Conservation (phyloP, 2,113 vertebrate genomes). For the Sitta europaea region DNA sequence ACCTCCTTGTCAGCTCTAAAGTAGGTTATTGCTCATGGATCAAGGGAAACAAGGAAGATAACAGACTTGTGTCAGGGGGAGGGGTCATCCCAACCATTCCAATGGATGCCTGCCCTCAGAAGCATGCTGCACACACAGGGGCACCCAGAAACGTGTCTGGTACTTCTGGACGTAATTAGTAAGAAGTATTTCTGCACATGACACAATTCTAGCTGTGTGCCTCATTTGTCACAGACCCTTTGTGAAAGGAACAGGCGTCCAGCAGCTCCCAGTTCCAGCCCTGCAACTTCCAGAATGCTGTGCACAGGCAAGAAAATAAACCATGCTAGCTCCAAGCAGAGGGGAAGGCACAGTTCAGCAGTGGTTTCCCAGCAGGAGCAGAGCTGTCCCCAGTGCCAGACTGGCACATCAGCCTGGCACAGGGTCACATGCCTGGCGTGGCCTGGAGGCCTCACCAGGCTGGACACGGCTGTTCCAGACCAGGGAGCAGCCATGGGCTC, state of each 20-base stretch:
- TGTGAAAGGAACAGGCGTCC: neutral
- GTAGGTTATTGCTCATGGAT: neutral
- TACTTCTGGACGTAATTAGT: neutral
- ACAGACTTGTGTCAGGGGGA: accelerated
- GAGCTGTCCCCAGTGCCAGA: neutral
- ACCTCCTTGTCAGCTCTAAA: neutral
- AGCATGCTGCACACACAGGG: neutral
- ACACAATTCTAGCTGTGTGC: neutral
- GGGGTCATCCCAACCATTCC: accelerated
- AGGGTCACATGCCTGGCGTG: accelerated
- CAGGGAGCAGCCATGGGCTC: neutral
- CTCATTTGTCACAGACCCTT: neutral
- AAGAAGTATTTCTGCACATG: neutral
- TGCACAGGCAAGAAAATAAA: neutral
- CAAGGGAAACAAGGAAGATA: neutral
- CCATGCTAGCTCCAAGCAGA: neutral
- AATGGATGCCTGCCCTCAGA: accelerated
- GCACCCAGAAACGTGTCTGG: accelerated
- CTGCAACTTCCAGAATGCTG: accelerated
- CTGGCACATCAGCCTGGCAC: neutral
- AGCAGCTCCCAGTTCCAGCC: neutral
- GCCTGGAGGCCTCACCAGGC: neutral
- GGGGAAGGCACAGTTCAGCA: neutral
- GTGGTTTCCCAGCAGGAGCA: neutral
- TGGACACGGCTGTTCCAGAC: accelerated